These are phyloP conservation scores for Drosophila arawakana DNA, from an alignment of 1,140 invertebrate genomes.

Conservation along the genomic window DNA sequence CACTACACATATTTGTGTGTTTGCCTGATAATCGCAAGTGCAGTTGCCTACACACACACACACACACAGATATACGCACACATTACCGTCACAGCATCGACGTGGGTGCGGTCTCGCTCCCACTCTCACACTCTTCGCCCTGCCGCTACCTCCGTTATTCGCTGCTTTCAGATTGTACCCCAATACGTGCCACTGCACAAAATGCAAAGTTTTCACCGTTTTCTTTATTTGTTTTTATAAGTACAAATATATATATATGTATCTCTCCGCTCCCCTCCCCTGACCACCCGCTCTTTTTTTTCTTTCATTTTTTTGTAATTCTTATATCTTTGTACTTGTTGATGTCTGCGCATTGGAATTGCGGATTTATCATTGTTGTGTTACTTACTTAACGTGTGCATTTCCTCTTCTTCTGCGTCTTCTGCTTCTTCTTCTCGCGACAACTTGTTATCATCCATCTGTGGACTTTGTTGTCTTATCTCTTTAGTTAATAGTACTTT, in stretches of 20 bases:
- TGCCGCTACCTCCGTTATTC: background rate
- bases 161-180: slow-evolving; percentile 20
- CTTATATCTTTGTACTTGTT: slow-evolving; percentile 21
- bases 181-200: slow-evolving; percentile 57
- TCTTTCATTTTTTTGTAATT: slow-evolving; percentile 8
- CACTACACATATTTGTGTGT: background rate
- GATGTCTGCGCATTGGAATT: slow-evolving; percentile 34
- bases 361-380: slow-evolving; percentile 43
- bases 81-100: slow-evolving; percentile 31
- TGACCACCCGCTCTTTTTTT: background rate
- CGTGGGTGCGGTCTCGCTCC: slow-evolving; percentile 40
- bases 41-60: slow-evolving; percentile 44
- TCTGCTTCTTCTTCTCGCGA: slow-evolving; percentile 1
- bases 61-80: slow-evolving; percentile 20
- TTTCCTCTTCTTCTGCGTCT: background rate
- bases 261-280: background rate
- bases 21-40: slow-evolving; percentile 53
- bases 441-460: slow-evolving; percentile 23
- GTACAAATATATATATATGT: background rate
- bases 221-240: slow-evolving; percentile 21
- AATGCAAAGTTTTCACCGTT: slow-evolving; percentile 57
- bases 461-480: slow-evolving; percentile 37
- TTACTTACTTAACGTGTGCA: slow-evolving; percentile 19
- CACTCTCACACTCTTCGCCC: too few relatives aligned
- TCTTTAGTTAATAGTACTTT: background rate